Percentiles rank a stretch among this genome's conserved stretches.
Conservation (phyloP, 2,888 invertebrate genomes). For the Dugesia japonica region DNA sequence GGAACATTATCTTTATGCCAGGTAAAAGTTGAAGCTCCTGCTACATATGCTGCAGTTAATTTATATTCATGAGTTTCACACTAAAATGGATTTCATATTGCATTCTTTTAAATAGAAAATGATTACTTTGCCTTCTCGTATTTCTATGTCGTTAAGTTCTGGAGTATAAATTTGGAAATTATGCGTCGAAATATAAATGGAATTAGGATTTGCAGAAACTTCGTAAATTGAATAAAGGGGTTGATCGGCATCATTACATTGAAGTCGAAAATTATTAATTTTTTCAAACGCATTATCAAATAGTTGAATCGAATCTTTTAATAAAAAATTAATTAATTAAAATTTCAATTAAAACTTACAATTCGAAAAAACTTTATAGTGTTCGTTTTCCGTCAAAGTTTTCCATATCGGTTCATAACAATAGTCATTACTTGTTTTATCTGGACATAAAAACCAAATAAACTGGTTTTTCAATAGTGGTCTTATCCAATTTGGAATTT, state of each 20-base stretch:
- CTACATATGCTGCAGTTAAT: background rate
- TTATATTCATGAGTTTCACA: background rate
- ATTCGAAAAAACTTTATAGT: background rate
- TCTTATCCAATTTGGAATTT: background rate
- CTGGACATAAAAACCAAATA: constrained; percentile 14
- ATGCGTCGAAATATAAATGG: background rate
- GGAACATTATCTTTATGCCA: background rate
- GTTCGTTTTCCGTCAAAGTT: background rate
- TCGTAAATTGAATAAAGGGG: background rate
- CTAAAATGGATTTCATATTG: too few relatives aligned
- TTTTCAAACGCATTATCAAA: background rate
- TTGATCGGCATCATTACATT: background rate
- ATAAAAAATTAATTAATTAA: background rate
- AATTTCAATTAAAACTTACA: background rate
- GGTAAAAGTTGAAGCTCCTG: background rate
- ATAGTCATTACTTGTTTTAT: background rate
- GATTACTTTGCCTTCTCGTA: background rate
- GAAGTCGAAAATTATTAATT: background rate
- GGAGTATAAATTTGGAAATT: background rate
- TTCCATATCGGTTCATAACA: background rate
- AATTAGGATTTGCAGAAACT: background rate
- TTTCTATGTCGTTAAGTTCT: background rate
- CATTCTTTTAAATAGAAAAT: too few relatives aligned
- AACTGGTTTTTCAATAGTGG: background rate
- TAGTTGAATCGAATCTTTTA: background rate